Conservation (phyloP, 2,797 vertebrate genomes). For the Pagetopsis macropterus region DNA sequence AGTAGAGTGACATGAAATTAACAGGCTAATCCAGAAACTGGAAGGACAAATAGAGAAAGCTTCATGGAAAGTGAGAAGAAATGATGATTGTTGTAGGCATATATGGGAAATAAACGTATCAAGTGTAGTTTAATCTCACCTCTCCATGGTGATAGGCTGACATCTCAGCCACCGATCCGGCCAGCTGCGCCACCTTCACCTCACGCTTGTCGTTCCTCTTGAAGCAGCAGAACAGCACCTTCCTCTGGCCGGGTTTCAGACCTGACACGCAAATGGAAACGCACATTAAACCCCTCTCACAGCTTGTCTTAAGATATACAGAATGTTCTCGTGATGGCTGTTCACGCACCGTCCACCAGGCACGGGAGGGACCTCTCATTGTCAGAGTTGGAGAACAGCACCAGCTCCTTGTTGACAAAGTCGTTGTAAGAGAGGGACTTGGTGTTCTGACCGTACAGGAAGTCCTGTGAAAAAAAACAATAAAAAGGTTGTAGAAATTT, state of each 20-base stretch:
- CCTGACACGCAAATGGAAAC: constrained; percentile 77
- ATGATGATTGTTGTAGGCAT: neutral
- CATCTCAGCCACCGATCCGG: constrained; percentile 98
- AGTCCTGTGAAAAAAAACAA: constrained; percentile 83
- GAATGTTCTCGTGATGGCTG: neutral
- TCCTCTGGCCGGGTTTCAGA: constrained; percentile 97
- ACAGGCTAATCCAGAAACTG: neutral
- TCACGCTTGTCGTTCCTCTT: constrained; percentile 97
- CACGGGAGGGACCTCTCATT: constrained; percentile 97
- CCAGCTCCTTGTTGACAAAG: constrained; percentile 98
- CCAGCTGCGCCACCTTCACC: constrained; percentile 97
- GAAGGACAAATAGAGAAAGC: neutral
- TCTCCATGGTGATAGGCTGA: constrained; percentile 99
- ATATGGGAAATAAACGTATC: neutral
- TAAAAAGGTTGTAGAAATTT: neutral
- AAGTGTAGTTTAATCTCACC: constrained; percentile 76
- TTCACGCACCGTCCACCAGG: constrained; percentile 92
- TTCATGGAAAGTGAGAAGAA: neutral
- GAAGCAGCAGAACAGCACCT: constrained; percentile 95
- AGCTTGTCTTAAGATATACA: neutral
- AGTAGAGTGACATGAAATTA: neutral
- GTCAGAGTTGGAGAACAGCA: constrained; percentile 97
- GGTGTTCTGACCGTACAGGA: constrained; percentile 90
- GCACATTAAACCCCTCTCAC: neutral
- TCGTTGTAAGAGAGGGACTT: constrained; percentile 92